Conservation (phyloP, 2,113 vertebrate genomes). For the Anolis carolinensis region DNA sequence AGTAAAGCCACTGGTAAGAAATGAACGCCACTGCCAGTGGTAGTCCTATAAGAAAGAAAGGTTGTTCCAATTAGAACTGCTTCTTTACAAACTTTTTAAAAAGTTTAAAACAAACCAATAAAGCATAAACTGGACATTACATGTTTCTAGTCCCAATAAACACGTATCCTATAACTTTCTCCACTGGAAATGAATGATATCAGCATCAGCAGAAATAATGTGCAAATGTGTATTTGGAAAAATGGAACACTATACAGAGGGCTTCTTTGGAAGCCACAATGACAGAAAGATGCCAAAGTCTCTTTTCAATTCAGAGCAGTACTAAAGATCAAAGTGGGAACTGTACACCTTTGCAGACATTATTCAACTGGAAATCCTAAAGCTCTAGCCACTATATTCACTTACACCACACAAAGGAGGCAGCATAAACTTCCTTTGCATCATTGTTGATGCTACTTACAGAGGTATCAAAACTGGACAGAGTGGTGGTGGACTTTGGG, state of each 20-base stretch:
- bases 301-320: neutral
- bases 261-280: neutral
- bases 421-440: neutral
- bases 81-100: neutral
- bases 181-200: neutral
- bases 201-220: neutral
- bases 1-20: conserved; percentile 97
- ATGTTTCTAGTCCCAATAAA: neutral
- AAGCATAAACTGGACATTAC: conserved; percentile 5
- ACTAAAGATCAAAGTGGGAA: neutral
- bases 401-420: neutral
- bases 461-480: neutral
- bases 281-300: neutral
- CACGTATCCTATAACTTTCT: neutral
- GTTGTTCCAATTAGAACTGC: neutral
- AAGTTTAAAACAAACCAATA: neutral
- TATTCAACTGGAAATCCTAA: no score
- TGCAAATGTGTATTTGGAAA: neutral
- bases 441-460: neutral
- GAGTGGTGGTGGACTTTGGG: neutral
- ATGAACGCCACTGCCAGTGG: conserved; percentile 98
- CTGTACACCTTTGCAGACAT: no score
- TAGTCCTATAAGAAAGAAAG: conserved; percentile 83
- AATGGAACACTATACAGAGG: neutral
- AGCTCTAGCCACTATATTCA: neutral